These are phyloP conservation scores for Stichodactyla mertensii DNA, from an alignment of 64 coral and sea anemone genomes.

Conservation along the genomic window DNA sequence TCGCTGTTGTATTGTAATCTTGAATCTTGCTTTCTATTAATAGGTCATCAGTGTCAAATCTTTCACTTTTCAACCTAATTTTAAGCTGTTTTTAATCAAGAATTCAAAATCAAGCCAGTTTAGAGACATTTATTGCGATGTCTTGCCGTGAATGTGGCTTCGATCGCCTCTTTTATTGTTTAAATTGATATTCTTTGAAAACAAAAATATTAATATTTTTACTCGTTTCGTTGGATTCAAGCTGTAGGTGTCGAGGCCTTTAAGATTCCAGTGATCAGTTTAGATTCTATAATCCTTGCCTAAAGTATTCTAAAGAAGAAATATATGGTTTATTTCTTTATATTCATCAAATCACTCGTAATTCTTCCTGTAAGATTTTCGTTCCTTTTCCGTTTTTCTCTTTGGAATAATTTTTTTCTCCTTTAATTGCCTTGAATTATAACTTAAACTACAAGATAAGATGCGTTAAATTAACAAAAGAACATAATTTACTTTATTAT, in stretches of 20 bases:
- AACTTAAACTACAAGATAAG: too few species aligned
- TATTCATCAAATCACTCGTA: too few species aligned
- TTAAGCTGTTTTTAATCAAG: neutral
- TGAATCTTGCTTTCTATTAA: neutral
- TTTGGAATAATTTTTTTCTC: too few species aligned
- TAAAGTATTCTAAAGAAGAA: too few species aligned
- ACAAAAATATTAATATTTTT: neutral
- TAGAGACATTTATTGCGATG: neutral
- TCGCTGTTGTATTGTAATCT: neutral
- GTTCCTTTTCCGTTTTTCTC: too few species aligned
- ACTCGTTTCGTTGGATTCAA: neutral
- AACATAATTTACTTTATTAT: neutral
- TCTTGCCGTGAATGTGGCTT: neutral
- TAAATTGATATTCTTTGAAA: neutral
- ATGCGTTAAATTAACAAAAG: neutral
- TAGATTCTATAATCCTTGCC: neutral
- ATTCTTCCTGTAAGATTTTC: too few species aligned
- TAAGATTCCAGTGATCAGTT: neutral
- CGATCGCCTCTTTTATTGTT: neutral
- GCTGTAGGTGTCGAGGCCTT: neutral
- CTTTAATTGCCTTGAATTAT: too few species aligned
- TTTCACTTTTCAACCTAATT: neutral
- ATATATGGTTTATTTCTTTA: too few species aligned
- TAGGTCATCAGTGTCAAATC: slow-evolving; percentile 14
- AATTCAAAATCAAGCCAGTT: neutral